Percentiles rank a stretch among this genome's conserved stretches.
These are phyloP conservation scores for Drosophila nigrodunni DNA, from an alignment of 1,140 invertebrate genomes.

Conservation along the genomic window DNA sequence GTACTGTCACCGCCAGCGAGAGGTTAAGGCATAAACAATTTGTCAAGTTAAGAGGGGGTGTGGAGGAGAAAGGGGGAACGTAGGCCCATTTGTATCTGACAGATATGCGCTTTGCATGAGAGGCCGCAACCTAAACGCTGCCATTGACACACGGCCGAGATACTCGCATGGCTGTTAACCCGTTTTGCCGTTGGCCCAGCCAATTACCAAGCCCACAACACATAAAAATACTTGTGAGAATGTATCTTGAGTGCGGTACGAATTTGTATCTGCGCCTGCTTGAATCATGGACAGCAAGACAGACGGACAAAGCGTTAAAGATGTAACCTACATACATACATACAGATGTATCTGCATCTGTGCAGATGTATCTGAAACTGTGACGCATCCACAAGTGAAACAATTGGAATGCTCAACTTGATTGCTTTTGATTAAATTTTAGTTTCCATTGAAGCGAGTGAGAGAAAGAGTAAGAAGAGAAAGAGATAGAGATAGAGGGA, in stretches of 20 bases:
- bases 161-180: slow-evolving; percentile 53
- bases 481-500: too few relatives aligned
- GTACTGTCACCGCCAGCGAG: slow-evolving; percentile 29
- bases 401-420: slow-evolving; percentile 49
- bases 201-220: slow-evolving; percentile 74
- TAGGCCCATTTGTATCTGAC: slow-evolving; percentile 66
- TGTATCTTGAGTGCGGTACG: slow-evolving; percentile 30
- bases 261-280: slow-evolving; percentile 25
- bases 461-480: slow-evolving; percentile 1
- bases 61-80: too few relatives aligned
- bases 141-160: slow-evolving; percentile 56
- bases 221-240: slow-evolving; percentile 51
- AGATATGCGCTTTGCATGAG: slow-evolving; percentile 53
- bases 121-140: slow-evolving; percentile 42
- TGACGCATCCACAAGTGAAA: slow-evolving; percentile 60
- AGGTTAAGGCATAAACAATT: slow-evolving; percentile 66
- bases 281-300: slow-evolving; percentile 34
- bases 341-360: slow-evolving; percentile 20
- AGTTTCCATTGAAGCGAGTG: slow-evolving; percentile 40
- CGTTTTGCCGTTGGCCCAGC: slow-evolving; percentile 62
- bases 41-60: slow-evolving; percentile 61
- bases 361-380: slow-evolving; percentile 36
- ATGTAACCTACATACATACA: slow-evolving; percentile 25
- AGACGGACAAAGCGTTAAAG: slow-evolving; percentile 13
- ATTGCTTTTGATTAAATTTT: slow-evolving; percentile 67